Evolutionary conservation across 2,113 vertebrate genomes (phyloP), one percentile per base, ranked within the genome.

Genomic region (Puntigrus tetrazona): DNA sequence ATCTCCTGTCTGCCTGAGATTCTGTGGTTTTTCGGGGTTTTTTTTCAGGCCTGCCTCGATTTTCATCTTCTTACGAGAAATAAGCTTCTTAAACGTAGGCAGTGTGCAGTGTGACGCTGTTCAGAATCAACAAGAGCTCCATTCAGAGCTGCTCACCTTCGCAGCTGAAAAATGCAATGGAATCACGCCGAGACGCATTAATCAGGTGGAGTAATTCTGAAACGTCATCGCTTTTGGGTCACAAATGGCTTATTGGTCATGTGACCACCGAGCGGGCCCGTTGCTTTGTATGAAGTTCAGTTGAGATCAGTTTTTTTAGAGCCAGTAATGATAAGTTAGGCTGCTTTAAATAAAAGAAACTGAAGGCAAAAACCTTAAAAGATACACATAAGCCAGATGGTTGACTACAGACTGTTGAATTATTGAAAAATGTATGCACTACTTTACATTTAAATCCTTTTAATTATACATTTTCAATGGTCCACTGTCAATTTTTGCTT

Each of bases 1-100:
- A 93, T 93, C 88, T 93, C 75, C 34, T 73, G 84, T 65, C 41
- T 82, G 45, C 74, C 76, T 86, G 52, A 85, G 92, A 92, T 92
- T 92, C 91, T 87, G 83, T 45, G 77, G 45, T 88, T 88, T 88
- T 86, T n/a, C n/a, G 72, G 43, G 18, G n/a, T 83, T 80, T 82
- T n/a, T n/a, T 61, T 52, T 65, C 38, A 74, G 22, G 31, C 34
- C 67, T 5, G 70, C 31, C 74, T 84, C n/a, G 31, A 45, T 81
- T 83, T 81, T 85, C 82, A 84, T 78, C 65, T 27, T 81, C 79
- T 90, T 87, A 84, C 50, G 31, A n/a, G n/a, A 82, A 86, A 78
- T 87, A 87, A 88, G 83, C 85, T 63, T 78, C 85, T 89, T 88
- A 85, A 59, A 70, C 3, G 2, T 7, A 70, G 61, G 34, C 22